phyloP scores from a whole-genome alignment of 2,797 vertebrate genomes.

The Falco columbarius region DNA sequence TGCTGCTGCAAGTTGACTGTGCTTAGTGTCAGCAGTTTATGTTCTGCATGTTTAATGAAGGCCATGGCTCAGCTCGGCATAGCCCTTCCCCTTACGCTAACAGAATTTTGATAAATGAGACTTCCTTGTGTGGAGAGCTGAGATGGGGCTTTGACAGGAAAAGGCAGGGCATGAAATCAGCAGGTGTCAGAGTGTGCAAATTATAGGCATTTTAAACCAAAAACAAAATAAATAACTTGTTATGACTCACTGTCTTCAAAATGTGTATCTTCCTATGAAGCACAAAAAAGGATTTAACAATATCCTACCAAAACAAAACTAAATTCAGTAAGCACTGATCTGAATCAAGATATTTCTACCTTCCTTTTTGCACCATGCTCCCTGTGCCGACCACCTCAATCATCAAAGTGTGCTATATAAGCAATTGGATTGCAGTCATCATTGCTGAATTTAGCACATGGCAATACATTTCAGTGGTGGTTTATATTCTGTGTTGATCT shows the following conservation, averaged over 20 bases:
- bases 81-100: conserved; percentile 78
- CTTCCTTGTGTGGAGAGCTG: conserved; percentile 78
- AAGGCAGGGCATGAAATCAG: conserved; percentile 59
- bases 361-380: neutral
- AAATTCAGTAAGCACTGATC: neutral
- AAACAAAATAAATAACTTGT: conserved; percentile 38
- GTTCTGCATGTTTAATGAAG: conserved; percentile 91
- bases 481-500: conserved; percentile 19
- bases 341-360: neutral
- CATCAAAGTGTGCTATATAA: neutral
- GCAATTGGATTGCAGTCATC: conserved; percentile 9
- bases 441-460: neutral
- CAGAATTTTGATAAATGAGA: conserved; percentile 86
- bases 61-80: conserved; percentile 69
- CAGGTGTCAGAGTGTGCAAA: conserved; percentile 63
- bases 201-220: conserved; percentile 29
- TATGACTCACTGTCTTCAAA: conserved; percentile 20
- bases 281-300: neutral
- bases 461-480: neutral
- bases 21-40: conserved; percentile 91
- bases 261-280: neutral
- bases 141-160: conserved; percentile 73
- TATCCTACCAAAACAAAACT: neutral
- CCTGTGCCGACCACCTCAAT: neutral
- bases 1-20: conserved; percentile 68